Base-by-base conservation (phyloP, 92 coral and sea anemone species). In the Micromussa lordhowensis region DNA sequence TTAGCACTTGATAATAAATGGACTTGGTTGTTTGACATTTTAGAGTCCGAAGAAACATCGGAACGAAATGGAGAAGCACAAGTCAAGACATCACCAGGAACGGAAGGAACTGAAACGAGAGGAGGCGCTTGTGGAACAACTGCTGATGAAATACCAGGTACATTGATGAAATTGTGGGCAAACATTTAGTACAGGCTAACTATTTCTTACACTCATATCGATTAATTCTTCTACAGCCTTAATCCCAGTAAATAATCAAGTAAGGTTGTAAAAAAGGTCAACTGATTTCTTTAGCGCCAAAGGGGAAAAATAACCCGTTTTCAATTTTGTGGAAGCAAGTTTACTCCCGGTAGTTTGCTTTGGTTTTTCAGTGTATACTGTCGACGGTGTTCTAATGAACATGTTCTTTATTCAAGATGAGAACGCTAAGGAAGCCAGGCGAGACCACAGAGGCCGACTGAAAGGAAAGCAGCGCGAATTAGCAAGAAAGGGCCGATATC, bases 61-160 rank as follows among this genome's bases (percentile, higher is more conserved):
- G 75, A 34, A 21, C 51, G n/a, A 36, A 63, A 32, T 35, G 12
- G 26, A 12, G 85, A 81, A 68, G 61, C 49, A 49, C 36, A 69
- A 71, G 78, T 22, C 2, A 29, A 49, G 19, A 31, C 78, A 19
- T 82, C 61, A 31, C 44, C 78, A 29, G 75, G 34, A 81, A 68
- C 70, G 4, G 75, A 36, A 81, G 85, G 54, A 63, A 29, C 64
- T 18, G 77, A 73, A 36, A 21, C n/a, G 18, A 73, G 22, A 34
- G 77, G 28, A 29, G 86, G 78, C 9, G 86, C 86, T 12, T 68
- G 86, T 70, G 86, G 86, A 4, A 51, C 86, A 68, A 5, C 61
- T 26, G 69, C 86, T 15, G 77, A 68, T 29, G 86, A 69, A 82
- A 82, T 68, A 49, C 77, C 66, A 70, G 86, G 86, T 82, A 49